A percentile compares a stretch with the other conserved stretches of the same genome.
Conservation (phyloP, 2,113 vertebrate genomes). For the Cairina moschata region DNA sequence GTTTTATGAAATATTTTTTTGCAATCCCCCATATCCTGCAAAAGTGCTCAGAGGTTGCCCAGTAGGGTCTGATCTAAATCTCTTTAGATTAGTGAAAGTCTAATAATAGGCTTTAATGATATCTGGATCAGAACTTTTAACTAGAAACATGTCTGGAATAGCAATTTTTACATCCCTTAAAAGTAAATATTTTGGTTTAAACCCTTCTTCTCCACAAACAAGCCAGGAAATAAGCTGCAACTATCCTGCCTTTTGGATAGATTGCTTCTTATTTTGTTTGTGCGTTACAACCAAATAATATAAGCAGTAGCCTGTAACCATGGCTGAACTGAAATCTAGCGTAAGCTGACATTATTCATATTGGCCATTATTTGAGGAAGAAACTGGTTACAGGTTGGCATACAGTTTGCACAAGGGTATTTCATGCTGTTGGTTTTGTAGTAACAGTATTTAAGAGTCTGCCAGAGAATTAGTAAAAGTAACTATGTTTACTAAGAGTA, state of each 20-base stretch:
- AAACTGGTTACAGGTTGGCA: background rate
- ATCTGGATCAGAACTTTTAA: slow-evolving; percentile 4
- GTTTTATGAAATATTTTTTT: slow-evolving; percentile 41
- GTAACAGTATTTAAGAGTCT: background rate
- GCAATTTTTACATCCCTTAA: background rate
- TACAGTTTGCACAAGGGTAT: background rate
- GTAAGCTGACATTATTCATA: background rate
- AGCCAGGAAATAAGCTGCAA: background rate
- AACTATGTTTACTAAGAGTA: slow-evolving; percentile 44
- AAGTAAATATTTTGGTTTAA: slow-evolving; percentile 41
- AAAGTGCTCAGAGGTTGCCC: slow-evolving; percentile 1
- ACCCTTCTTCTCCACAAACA: background rate
- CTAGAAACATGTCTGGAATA: background rate
- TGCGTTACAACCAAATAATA: background rate
- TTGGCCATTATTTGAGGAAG: background rate
- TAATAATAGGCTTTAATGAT: background rate
- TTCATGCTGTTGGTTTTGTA: slow-evolving; percentile 7
- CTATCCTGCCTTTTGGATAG: background rate
- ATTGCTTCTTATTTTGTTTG: background rate
- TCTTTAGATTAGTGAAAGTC: background rate
- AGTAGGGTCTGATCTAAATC: background rate
- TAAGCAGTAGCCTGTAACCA: background rate
- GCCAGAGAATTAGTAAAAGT: slow-evolving; percentile 40
- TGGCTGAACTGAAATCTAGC: background rate
- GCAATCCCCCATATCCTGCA: slow-evolving; percentile 35